Evolutionary conservation across 2,888 invertebrate genomes (phyloP).

Genomic region (Leptinotarsa haldemani): DNA sequence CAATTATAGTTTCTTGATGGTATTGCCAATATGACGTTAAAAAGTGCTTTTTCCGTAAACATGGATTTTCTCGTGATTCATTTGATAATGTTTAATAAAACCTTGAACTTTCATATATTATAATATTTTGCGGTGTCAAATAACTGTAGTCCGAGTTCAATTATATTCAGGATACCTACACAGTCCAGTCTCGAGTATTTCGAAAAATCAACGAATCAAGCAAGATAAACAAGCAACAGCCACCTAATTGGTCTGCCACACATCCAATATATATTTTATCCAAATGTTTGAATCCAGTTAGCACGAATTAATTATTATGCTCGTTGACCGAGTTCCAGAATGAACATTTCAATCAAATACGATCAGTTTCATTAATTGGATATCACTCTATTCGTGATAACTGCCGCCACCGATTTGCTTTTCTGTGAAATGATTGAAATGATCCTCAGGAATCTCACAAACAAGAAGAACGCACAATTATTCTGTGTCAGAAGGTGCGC

Average conservation of each 20-base stretch:
- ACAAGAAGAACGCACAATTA: background rate
- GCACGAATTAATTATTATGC: slow-evolving; percentile 27
- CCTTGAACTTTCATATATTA: too few species aligned
- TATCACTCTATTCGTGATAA: slow-evolving; percentile 10
- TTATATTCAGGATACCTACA: too few species aligned
- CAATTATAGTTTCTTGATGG: too few species aligned
- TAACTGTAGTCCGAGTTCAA: too few species aligned
- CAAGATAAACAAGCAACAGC: too few species aligned
- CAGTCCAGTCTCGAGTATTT: too few species aligned
- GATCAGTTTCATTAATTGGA: slow-evolving; percentile 39
- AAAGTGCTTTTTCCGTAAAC: too few species aligned
- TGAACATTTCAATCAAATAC: slow-evolving; percentile 52
- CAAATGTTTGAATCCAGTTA: slow-evolving; percentile 4
- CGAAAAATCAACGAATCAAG: too few species aligned
- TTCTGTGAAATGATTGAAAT: background rate
- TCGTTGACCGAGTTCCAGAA: slow-evolving; percentile 43
- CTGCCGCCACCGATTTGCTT: slow-evolving; percentile 3
- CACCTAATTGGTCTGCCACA: background rate
- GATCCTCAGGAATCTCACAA: background rate
- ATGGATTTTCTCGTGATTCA: too few species aligned
- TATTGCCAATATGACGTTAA: too few species aligned
- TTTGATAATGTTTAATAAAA: too few species aligned
- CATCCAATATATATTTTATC: background rate
- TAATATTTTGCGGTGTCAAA: too few species aligned
- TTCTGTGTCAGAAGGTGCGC: background rate